A percentile compares a stretch with the other conserved stretches of the same genome.
Conservation (phyloP, 1,140 invertebrate species). For the Pissodes strobi region DNA sequence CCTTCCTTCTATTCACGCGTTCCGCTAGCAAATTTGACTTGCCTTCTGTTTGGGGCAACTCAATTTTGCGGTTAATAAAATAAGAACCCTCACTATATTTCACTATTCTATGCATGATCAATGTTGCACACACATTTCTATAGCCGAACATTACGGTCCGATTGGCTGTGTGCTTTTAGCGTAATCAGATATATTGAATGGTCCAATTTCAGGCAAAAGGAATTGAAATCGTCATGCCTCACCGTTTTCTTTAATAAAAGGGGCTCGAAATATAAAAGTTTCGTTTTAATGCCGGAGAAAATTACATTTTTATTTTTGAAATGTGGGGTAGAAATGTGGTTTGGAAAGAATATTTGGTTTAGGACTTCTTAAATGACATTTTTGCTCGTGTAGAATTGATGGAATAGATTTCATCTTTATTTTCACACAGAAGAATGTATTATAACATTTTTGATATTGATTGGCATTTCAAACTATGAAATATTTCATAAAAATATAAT, state of each 20-base stretch:
- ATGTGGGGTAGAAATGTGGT: conserved; percentile 13
- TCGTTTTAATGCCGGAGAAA: conserved; percentile 25
- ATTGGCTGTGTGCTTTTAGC: conserved; percentile 16
- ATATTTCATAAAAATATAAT: too few relatives aligned
- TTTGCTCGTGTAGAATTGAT: not conserved
- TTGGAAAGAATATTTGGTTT: not conserved
- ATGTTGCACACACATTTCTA: conserved; percentile 25
- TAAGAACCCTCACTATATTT: conserved; percentile 18
- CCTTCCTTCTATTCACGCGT: too few relatives aligned
- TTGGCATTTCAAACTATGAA: too few relatives aligned
- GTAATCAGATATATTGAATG: conserved; percentile 32
- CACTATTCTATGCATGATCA: conserved; percentile 30
- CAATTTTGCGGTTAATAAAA: conserved; percentile 35
- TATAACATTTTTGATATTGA: too few relatives aligned
- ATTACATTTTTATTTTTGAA: conserved; percentile 25
- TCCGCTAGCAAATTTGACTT: too few relatives aligned
- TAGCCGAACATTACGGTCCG: conserved; percentile 9
- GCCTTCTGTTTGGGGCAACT: conserved; percentile 9
- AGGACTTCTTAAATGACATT: not conserved
- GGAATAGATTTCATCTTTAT: too few relatives aligned
- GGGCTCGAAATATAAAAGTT: conserved; percentile 17
- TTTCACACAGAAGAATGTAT: too few relatives aligned
- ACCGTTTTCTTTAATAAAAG: conserved; percentile 30
- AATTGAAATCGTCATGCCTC: conserved; percentile 28
- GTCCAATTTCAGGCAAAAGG: conserved; percentile 24